Base-by-base conservation (phyloP, 1,140 invertebrate species). In the Steinernema feltiae region DNA sequence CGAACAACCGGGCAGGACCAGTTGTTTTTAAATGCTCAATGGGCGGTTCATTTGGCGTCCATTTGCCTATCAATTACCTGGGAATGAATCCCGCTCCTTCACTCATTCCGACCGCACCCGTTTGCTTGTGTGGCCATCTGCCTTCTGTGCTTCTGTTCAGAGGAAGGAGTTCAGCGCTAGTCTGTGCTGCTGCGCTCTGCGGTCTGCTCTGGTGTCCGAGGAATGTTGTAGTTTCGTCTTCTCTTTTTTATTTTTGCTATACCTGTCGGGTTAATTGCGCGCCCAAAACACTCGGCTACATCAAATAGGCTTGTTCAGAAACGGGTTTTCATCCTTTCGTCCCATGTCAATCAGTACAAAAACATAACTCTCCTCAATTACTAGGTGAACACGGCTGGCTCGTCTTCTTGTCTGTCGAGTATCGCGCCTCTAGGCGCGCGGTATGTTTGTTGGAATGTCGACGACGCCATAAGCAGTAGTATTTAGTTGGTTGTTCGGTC, bases 1-100 rank as follows among this genome's bases (percentile, higher is more conserved):
- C 12, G 53, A 63, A 63, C 3, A 27, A 63, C 53, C 53, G 53
- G 24, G 24, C 53, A 63, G 24, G 53, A 63, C 53, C 53, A 63
- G 53, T 63, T 63, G 53, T 63, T 63, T 63, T 63, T 63, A 63
- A 63, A 63, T 63, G 53, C 53, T 63, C 53, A 63, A 63, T 63
- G 53, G 53, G 53, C 53, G 53, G 53, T 15, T 63, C 53, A 63
- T 63, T 63, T 63, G 53, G 7, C 53, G 53, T 15, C 53, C 53
- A 63, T 63, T 63, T 63, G 53, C 53, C 53, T 63, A 63, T 63
- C 53, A 63, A 63, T 63, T 63, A 63, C 53, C 53, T 63, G 53
- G 53, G 53, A 63, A 63, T 63, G 53, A 63, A 63, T 12, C 41
- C 41, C 12, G 24, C 24, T 15, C 15, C 53, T 63, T 63, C 53